These are phyloP conservation scores for Sipha flava DNA, from an alignment of 1,140 invertebrate genomes.

Conservation along the genomic window DNA sequence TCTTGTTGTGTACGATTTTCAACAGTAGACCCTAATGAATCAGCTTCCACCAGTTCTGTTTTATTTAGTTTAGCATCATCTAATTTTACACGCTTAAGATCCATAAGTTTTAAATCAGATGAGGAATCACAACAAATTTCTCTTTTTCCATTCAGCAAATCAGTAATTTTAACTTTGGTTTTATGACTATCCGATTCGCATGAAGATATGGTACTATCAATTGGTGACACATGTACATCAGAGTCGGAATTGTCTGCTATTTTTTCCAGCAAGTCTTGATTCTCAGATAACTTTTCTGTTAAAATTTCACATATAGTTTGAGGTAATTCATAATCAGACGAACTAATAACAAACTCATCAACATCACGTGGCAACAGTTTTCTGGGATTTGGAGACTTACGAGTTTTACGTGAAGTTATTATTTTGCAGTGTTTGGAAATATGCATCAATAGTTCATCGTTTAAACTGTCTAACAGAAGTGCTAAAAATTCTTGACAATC, in stretches of 20 bases:
- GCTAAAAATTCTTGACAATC: slow-evolving; percentile 69
- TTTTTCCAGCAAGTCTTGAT: background rate
- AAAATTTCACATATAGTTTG: background rate
- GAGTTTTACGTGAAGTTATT: slow-evolving; percentile 10
- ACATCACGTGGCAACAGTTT: slow-evolving; percentile 15
- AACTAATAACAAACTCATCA: slow-evolving; percentile 19
- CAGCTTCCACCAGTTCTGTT: slow-evolving; percentile 1
- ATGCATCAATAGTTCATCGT: slow-evolving; percentile 49
- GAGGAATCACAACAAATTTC: slow-evolving; percentile 30
- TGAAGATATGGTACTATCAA: background rate
- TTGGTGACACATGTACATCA: background rate
- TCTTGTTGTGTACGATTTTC: slow-evolving; percentile 52
- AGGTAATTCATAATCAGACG: background rate
- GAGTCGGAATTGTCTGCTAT: background rate
- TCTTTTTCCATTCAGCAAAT: slow-evolving; percentile 22
- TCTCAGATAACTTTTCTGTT: background rate
- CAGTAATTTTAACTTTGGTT: background rate
- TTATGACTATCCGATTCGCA: background rate
- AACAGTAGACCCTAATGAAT: slow-evolving; percentile 34
- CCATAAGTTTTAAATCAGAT: slow-evolving; percentile 14
- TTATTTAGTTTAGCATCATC: background rate
- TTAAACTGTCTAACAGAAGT: slow-evolving; percentile 56
- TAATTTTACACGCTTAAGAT: slow-evolving; percentile 23
- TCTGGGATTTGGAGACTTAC: slow-evolving; percentile 20
- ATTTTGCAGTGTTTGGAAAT: slow-evolving; percentile 2